Evolutionary conservation across 2,888 invertebrate genomes (phyloP).

Genomic region (Hyposoter didymator): DNA sequence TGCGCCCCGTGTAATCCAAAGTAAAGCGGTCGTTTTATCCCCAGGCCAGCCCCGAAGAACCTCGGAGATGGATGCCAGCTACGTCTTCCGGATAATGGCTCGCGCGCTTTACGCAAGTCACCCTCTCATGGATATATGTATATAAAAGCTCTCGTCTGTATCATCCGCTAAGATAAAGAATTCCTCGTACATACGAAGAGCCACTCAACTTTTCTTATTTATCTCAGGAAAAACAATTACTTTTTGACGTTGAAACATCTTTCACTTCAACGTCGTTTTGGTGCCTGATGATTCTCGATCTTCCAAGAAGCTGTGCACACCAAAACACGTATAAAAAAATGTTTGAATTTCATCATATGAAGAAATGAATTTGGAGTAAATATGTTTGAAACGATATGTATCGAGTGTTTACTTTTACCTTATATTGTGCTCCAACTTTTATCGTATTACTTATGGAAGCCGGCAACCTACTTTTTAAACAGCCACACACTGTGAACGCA

Average conservation of each 20-base stretch:
- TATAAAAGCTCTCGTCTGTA: constrained; percentile 49
- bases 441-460: constrained; percentile 32
- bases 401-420: not conserved
- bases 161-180: constrained; percentile 66
- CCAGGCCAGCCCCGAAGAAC: constrained; percentile 73
- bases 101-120: constrained; percentile 73
- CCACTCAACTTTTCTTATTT: constrained; percentile 13
- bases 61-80: constrained; percentile 83
- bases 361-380: not conserved
- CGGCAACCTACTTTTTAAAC: constrained; percentile 58
- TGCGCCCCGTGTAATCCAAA: constrained; percentile 83
- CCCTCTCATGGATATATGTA: constrained; percentile 58
- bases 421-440: constrained; percentile 14
- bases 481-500: constrained; percentile 18
- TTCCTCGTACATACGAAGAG: constrained; percentile 28
- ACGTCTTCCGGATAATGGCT: constrained; percentile 82
- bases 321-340: not conserved
- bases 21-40: constrained; percentile 84
- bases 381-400: not conserved
- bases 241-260: constrained; percentile 54
- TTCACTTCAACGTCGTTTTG: constrained; percentile 33
- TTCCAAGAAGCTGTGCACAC: not conserved
- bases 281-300: constrained; percentile 30
- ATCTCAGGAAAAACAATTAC: constrained; percentile 62
- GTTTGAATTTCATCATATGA: not conserved